Percentiles rank a stretch among this genome's conserved stretches.
Evolutionary conservation across 2,797 vertebrate genomes (phyloP).

Genomic region (Catamblyrhynchus diadema): DNA sequence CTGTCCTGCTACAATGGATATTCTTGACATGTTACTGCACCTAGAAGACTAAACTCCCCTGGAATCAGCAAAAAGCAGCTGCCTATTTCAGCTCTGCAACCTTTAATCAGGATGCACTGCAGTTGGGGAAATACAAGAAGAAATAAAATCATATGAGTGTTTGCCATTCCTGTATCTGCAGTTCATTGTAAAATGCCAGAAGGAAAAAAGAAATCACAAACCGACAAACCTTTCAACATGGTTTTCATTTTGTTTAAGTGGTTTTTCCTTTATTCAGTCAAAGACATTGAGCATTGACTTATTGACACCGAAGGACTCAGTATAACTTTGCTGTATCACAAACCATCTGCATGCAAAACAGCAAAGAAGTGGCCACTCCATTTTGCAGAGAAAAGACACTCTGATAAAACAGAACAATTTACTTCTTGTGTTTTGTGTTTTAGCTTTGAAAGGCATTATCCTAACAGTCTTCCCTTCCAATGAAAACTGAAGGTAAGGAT

Average conservation of each 20-base stretch:
- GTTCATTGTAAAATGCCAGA: not conserved
- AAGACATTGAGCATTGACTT: conserved; percentile 32
- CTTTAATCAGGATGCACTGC: not conserved
- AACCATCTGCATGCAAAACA: conserved; percentile 24
- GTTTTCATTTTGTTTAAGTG: conserved; percentile 11
- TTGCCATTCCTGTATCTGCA: not conserved
- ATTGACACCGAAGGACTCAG: not conserved
- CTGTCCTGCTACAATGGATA: not conserved
- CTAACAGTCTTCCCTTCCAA: conserved; percentile 71
- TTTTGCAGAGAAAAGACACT: conserved; percentile 18
- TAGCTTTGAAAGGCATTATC: conserved; percentile 64
- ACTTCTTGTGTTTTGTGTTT: not conserved
- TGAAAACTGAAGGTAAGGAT: conserved; percentile 80
- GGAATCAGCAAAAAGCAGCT: conserved; percentile 47
- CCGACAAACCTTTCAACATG: not conserved
- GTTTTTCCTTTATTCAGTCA: conserved; percentile 4
- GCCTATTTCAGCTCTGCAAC: conserved; percentile 9
- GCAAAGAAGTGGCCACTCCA: conserved; percentile 47
- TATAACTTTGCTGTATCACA: conserved; percentile 9
- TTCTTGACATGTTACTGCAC: conserved; percentile 3
- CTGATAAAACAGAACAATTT: conserved; percentile 32
- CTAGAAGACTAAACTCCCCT: conserved; percentile 45
- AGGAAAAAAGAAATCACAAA: not conserved
- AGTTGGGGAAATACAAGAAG: conserved; percentile 33
- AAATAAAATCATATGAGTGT: conserved; percentile 26